phyloP scores from a whole-genome alignment of 2,888 invertebrate species.

The Gymnocheta viridis region DNA sequence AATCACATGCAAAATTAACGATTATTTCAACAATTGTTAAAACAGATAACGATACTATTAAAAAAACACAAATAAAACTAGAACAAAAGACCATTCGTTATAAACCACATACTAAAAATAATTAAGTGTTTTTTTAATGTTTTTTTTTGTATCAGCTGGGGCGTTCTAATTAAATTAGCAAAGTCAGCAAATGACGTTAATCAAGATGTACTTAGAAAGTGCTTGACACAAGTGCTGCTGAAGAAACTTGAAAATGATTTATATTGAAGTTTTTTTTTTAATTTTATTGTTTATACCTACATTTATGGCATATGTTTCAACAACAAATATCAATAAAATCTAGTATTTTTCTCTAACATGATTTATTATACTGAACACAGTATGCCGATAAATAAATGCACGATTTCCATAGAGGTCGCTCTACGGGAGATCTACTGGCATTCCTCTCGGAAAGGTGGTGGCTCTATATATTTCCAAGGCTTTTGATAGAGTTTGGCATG shows the following conservation, averaged over 20 bases:
- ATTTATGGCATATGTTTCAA: neutral
- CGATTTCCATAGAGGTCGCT: too few relatives aligned
- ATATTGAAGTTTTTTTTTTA: neutral
- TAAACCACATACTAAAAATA: neutral
- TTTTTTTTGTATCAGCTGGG: neutral
- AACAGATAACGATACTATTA: constrained; percentile 9
- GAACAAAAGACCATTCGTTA: neutral
- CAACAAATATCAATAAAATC: too few relatives aligned
- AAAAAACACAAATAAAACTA: neutral
- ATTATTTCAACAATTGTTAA: neutral
- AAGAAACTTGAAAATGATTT: neutral
- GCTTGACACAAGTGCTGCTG: neutral
- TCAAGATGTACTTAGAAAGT: neutral
- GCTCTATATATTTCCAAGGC: too few relatives aligned
- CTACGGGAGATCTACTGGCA: too few relatives aligned
- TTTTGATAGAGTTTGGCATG: too few relatives aligned
- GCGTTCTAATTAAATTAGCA: constrained; percentile 17
- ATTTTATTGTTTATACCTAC: neutral
- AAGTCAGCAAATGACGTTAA: constrained; percentile 46
- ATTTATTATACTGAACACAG: too few relatives aligned
- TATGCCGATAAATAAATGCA: too few relatives aligned
- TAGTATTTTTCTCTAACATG: too few relatives aligned
- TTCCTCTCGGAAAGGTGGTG: too few relatives aligned
- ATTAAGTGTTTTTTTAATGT: neutral
- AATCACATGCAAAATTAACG: constrained; percentile 16